Evolutionary conservation across 2,113 vertebrate genomes (phyloP), one percentile per base, ranked within the genome.

Genomic region (Oncorhynchus nerka): DNA sequence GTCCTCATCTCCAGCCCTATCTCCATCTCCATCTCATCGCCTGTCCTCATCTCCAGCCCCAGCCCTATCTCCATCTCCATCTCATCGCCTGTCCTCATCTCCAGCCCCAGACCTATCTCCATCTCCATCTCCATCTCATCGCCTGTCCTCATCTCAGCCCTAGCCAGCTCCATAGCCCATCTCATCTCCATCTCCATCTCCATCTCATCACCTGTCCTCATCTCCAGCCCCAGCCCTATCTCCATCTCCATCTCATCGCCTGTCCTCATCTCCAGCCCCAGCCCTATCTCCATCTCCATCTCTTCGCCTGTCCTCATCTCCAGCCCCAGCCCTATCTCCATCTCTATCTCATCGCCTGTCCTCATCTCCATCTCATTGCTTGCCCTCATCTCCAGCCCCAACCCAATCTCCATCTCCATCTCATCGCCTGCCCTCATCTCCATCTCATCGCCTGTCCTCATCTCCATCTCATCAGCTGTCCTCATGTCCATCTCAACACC

Each of bases 291-390:
- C 26, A 26, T 26, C 26, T 26, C 26, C 26, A 26, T 26, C 26
- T 19, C 15, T n/a, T 84, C 39, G 16, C 84, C 78, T 49, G 48
- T 90, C 5, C 48, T 49, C 48, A 49, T 34, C 32, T 66, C 30
- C 30, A 32, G 4, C 30, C 4, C 32, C 4, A 83, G 34, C 15
- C 84, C 78, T 13, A 8, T 91, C 5, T 8, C 12, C 48, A 49
- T 32, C 32, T 34, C 32, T 5, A 34, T 34, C 32, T 34, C 32
- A 34, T 6, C 5, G 5, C 32, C 5, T 34, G 32, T 6, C 32
- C 32, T 34, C 32, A 34, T 32, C 32, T 32, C 32, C 32, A 32
- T 32, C 30, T 32, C 30, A 32, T 32, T 4, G 28, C 28, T 4
- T 30, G 28, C 4, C 28, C 28, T 30, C 28, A 30, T 30, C 32